Evolutionary conservation across 2,888 invertebrate species (phyloP).

Genomic region (Drosophila rellima): DNA sequence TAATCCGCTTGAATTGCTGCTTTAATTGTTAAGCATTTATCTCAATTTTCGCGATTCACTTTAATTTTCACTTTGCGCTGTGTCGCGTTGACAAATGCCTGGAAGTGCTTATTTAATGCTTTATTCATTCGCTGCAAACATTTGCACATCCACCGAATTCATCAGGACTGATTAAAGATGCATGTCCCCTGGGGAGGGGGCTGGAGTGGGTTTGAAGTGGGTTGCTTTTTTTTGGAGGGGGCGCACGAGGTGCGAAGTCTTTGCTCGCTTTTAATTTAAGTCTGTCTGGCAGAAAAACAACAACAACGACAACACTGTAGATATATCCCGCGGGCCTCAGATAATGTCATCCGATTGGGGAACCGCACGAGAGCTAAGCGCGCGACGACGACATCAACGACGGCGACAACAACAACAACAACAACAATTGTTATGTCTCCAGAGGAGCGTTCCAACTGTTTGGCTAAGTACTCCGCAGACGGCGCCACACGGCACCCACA

Average conservation of each 20-base stretch:
- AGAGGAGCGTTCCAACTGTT: slow-evolving; percentile 51
- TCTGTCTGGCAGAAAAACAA: slow-evolving; percentile 45
- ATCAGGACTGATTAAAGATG: slow-evolving; percentile 76
- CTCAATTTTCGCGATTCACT: slow-evolving; percentile 65
- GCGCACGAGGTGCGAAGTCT: slow-evolving; percentile 57
- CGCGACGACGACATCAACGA: slow-evolving; percentile 40
- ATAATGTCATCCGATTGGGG: slow-evolving; percentile 77
- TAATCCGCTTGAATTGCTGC: slow-evolving; percentile 42
- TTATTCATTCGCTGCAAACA: slow-evolving; percentile 78
- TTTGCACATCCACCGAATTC: slow-evolving; percentile 75
- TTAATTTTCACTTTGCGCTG: slow-evolving; percentile 72
- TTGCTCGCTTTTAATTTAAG: slow-evolving; percentile 75
- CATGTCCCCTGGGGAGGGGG: slow-evolving; percentile 42
- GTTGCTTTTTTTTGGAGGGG: background rate
- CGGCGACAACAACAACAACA: slow-evolving; percentile 4
- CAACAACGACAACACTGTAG: slow-evolving; percentile 22
- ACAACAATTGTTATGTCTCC: slow-evolving; percentile 28
- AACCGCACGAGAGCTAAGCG: slow-evolving; percentile 47
- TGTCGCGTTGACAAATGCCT: slow-evolving; percentile 68
- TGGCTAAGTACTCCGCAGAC: slow-evolving; percentile 68
- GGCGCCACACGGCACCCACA: slow-evolving; percentile 64
- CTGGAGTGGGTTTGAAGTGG: slow-evolving; percentile 2
- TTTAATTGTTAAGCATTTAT: slow-evolving; percentile 67
- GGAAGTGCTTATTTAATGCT: slow-evolving; percentile 75
- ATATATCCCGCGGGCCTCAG: slow-evolving; percentile 61